Evolutionary conservation across 2,113 vertebrate genomes (phyloP).

Genomic region (Lipotes vexillifer): DNA sequence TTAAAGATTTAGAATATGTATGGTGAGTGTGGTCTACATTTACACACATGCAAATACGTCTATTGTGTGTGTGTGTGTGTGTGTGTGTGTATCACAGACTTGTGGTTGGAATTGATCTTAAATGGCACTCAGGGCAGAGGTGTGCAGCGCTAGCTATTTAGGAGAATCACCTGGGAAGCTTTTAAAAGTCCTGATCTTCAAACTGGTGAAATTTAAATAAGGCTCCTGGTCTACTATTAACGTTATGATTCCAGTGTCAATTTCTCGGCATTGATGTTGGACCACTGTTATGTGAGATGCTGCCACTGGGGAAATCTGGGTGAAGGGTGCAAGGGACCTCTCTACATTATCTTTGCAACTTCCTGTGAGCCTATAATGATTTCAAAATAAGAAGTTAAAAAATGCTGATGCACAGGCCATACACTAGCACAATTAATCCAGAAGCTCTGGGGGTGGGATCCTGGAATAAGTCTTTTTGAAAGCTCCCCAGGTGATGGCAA

Average conservation of each 20-base stretch:
- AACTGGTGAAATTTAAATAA: background rate
- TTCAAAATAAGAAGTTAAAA: constrained; percentile 1
- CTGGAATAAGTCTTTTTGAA: background rate
- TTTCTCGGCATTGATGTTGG: background rate
- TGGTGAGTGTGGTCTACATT: background rate
- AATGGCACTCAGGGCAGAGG: background rate
- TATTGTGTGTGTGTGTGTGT: background rate
- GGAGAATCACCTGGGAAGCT: background rate
- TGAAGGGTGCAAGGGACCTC: background rate
- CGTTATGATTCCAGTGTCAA: background rate
- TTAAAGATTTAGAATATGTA: background rate
- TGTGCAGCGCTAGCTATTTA: background rate
- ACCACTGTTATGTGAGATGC: background rate
- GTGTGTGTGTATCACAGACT: background rate
- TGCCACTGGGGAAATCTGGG: background rate
- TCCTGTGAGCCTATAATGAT: background rate
- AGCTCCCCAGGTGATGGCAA: background rate
- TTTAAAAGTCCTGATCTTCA: background rate
- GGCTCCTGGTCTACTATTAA: background rate
- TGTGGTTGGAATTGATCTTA: background rate
- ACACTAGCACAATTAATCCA: background rate
- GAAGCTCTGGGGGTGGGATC: background rate
- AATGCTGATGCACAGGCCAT: background rate
- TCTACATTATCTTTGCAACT: background rate
- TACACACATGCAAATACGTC: background rate